phyloP scores from a whole-genome alignment of 2,888 invertebrate species.

The Tiliacea citrago region DNA sequence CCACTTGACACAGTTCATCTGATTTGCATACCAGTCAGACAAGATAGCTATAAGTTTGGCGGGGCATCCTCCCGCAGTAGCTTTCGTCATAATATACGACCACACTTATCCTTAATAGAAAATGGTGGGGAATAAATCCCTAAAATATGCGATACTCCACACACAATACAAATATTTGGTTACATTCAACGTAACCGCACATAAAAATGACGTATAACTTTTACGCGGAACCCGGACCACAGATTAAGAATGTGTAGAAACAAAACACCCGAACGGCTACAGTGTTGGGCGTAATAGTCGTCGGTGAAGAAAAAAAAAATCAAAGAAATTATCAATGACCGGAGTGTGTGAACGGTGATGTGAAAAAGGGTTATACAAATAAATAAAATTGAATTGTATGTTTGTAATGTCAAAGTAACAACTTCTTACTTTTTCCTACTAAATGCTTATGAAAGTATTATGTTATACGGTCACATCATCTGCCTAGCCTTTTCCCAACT shows the following conservation, averaged over 20 bases:
- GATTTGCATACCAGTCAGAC: too few species aligned
- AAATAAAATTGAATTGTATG: too few species aligned
- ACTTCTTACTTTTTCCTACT: too few species aligned
- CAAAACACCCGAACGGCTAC: background rate
- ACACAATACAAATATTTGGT: conserved; percentile 87
- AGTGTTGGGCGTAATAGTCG: background rate
- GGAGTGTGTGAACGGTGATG: background rate
- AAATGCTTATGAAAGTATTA: too few species aligned
- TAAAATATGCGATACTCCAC: conserved; percentile 78
- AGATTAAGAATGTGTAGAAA: conserved; percentile 13
- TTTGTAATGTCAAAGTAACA: too few species aligned
- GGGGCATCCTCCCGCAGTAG: too few species aligned
- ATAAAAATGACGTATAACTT: conserved; percentile 85
- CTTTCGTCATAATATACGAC: conserved; percentile 43
- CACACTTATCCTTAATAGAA: conserved; percentile 74
- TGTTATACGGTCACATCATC: too few species aligned
- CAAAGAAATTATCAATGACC: background rate
- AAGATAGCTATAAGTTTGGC: too few species aligned
- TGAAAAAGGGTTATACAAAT: background rate
- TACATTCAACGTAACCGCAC: conserved; percentile 75
- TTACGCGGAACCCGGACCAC: conserved; percentile 55
- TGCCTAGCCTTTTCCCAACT: too few species aligned
- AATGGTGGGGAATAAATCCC: conserved; percentile 78
- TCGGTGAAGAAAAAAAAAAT: background rate
- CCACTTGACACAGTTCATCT: too few species aligned